Base-by-base conservation (phyloP, 2,888 invertebrate genomes). In the Volucella inflata region DNA sequence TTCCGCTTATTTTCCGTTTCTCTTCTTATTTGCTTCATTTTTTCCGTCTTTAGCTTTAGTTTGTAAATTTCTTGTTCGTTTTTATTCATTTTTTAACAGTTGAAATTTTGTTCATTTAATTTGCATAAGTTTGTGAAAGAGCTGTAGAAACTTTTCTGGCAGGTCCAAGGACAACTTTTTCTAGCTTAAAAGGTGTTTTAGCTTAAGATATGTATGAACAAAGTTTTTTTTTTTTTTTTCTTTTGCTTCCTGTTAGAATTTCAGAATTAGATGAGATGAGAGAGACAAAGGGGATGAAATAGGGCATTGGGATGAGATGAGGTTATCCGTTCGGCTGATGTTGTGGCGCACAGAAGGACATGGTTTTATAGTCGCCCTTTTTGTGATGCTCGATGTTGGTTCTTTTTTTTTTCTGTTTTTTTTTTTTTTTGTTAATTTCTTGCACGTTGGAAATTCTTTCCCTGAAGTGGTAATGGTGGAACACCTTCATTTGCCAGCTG, bases 381-480 rank as follows among this genome's bases (percentile, higher is more conserved):
- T 53, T 60, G 36, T 67, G 59, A 55, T 64, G 44, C 55, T 65
- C 9, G 51, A 51, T 65, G 50, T 64, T 12, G 44, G 16, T 53
- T 53, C 44, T 51, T 70, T 36, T 21, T 16, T 21, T 9, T 57
- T 42, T 12, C 10, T 30, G 3, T 12, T 8, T 50, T 55, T 55
- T 65, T 17, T 59, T 60, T 55, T 55, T 53, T 14, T 59, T 76
- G 87, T 87, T 90, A 90, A 87, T 90, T 90, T 89, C 89, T 89
- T 84, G 90, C 88, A 82, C 90, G 89, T 88, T 90, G 90, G 78
- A 90, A 90, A 87, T 90, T 89, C 87, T 90, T 90, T 67, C 90
- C 89, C 78, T 90, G 90, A 55, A 90, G 87, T 50, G 90, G 90
- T 78, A 89, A 70, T 65, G 89, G 89, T 70, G 89, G 90, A 59